phyloP scores from a whole-genome alignment of 2,888 invertebrate species.

The Poecilus cupreus region DNA sequence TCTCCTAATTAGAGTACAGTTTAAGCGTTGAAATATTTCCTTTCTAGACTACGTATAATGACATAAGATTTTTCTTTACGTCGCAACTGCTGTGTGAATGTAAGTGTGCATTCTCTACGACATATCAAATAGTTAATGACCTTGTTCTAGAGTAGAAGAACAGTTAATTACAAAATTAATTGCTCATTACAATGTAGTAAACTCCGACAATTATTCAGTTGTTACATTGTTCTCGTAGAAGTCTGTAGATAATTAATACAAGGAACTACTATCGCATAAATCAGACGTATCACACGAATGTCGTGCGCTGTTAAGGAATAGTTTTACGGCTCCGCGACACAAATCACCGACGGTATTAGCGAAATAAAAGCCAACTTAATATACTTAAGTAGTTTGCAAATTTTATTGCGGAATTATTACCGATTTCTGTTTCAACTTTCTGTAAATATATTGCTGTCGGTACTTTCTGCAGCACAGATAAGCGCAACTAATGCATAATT shows the following conservation, averaged over 20 bases:
- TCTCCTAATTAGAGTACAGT: too few species aligned
- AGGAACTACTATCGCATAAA: conserved; percentile 11
- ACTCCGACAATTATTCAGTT: conserved; percentile 20
- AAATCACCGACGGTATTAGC: background rate
- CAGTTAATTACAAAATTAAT: conserved; percentile 25
- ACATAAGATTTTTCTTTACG: too few species aligned
- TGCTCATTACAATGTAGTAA: conserved; percentile 26
- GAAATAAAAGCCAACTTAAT: too few species aligned
- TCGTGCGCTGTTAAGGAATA: conserved; percentile 13
- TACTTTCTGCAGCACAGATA: too few species aligned
- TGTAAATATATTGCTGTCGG: too few species aligned
- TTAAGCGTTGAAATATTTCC: too few species aligned
- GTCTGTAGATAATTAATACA: conserved; percentile 16
- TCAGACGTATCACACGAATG: conserved; percentile 17
- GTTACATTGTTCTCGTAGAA: conserved; percentile 17
- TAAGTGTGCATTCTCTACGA: background rate
- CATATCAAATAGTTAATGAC: conserved; percentile 1
- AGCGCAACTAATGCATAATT: too few species aligned
- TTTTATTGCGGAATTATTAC: too few species aligned
- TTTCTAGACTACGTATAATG: too few species aligned
- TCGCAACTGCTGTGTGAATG: too few species aligned
- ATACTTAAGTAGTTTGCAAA: too few species aligned
- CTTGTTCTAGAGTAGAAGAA: conserved; percentile 3
- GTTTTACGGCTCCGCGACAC: background rate
- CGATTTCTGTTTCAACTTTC: too few species aligned